Evolutionary conservation across 1,140 invertebrate genomes (phyloP), one percentile per base, ranked within the genome.

Genomic region (Tetramorium alpestre): DNA sequence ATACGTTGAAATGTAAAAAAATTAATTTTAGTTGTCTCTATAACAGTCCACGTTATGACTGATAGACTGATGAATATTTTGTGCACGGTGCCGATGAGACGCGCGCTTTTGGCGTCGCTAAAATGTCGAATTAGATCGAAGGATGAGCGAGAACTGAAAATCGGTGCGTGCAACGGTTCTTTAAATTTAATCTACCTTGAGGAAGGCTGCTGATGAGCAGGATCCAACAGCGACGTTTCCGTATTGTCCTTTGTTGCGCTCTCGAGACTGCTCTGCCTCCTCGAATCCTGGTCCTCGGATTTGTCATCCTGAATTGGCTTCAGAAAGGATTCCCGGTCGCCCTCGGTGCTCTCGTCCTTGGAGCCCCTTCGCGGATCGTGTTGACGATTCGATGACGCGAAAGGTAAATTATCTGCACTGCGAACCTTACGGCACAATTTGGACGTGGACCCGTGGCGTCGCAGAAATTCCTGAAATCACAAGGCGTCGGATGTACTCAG

Each of bases 381-480:
- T 28, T 93, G 94, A 1, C 92, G 93, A 85, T 87, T 93, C 47
- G 91, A 89, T 33, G 94, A 90, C 8, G 91, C 93, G n/a, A 95
- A 62, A 18, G 96, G 96, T 88, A 96, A 96, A 92, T 96, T 96
- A 91, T 96, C 96, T 86, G 96, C 96, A 94, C 97, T 97, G 95
- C 97, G 97, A 90, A 97, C 97, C 94, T 97, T 97, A 13, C 97
- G 96, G 92, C 97, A 98, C 56, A 97, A 94, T 87, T 96, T 96
- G 25, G 97, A 98, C 87, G 97, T 97, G n/a, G 97, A 97, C 3
- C 97, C 97, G 91, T 97, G 97, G 65, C 97, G 95, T 58, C 97
- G 96, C 87, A 98, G 95, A 92, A 98, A 98, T 93, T 95, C 95
- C 95, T 95, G 89, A 33, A 91, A 91, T 16, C 58, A 51, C 33